Evolutionary conservation across 2,888 invertebrate species (phyloP), one percentile per base, ranked within the genome.

Genomic region (Adela reaumurella): DNA sequence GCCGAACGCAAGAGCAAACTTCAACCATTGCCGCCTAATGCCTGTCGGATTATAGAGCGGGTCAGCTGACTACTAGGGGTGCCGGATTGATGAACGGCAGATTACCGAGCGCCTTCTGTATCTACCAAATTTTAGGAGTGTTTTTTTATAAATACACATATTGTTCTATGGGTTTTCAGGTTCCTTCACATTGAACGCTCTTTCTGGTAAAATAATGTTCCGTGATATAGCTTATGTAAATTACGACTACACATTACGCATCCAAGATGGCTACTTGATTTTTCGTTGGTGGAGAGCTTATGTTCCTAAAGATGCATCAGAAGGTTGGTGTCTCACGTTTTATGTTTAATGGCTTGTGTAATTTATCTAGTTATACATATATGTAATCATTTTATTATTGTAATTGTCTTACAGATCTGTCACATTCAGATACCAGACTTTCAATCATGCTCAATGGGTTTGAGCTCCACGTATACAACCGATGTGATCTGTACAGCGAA

Each of bases 121-220:
- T n/a, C n/a, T n/a, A n/a, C n/a, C n/a, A n/a, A n/a, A n/a, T n/a
- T n/a, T n/a, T n/a, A n/a, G n/a, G n/a, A n/a, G n/a, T n/a, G n/a
- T n/a, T n/a, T n/a, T n/a, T n/a, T n/a, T n/a, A n/a, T n/a, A n/a
- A n/a, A n/a, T n/a, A n/a, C n/a, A n/a, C n/a, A n/a, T n/a, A n/a
- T n/a, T n/a, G n/a, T n/a, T n/a, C n/a, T n/a, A n/a, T n/a, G n/a
- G n/a, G n/a, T n/a, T n/a, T 81, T 19, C 68, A 94, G 96, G 97
- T 50, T 97, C 98, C 3, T 87, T 98, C 61, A 94, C 95, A 4
- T 79, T 97, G 49, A 94, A 96, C 68, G 92, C 95, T n/a, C 81
- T 98, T 54, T 94, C 97, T 49, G 99, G 99, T 2, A 98, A 98
- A 78, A 90, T 99, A 48, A 98, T 98, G 97, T 97, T 98, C 69